Percentiles rank a stretch among this genome's conserved stretches.
phyloP scores from a whole-genome alignment of 2,888 invertebrate genomes.

The Andrena dorsata region DNA sequence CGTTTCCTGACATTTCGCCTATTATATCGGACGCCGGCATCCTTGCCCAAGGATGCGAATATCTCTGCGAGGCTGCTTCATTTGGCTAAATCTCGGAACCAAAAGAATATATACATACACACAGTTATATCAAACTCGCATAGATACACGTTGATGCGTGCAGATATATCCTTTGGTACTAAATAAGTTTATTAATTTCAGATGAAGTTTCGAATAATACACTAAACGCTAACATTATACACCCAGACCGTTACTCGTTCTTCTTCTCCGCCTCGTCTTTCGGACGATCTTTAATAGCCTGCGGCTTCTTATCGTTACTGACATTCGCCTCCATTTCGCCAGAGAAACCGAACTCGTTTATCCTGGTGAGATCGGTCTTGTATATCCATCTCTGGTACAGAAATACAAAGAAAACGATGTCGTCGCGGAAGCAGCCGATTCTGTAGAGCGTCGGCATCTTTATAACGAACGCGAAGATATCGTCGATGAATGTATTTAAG shows the following conservation, averaged over 20 bases:
- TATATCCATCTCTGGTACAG: slow-evolving; percentile 99
- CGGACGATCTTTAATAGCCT: slow-evolving; percentile 53
- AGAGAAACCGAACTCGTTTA: slow-evolving; percentile 99
- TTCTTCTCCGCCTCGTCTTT: slow-evolving; percentile 74
- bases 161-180: slow-evolving; percentile 71
- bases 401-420: slow-evolving; percentile 99
- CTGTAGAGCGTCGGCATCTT: slow-evolving; percentile 99
- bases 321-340: slow-evolving; percentile 93
- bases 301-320: slow-evolving; percentile 66
- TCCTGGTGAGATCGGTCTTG: slow-evolving; percentile 96
- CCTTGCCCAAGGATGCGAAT: slow-evolving; percentile 3
- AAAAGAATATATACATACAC: slow-evolving; percentile 62
- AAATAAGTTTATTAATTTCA: slow-evolving; percentile 66
- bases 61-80: slow-evolving; percentile 40
- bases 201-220: slow-evolving; percentile 62
- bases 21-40: slow-evolving; percentile 15
- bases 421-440: slow-evolving; percentile 98
- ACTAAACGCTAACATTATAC: slow-evolving; percentile 60
- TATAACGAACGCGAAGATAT: slow-evolving; percentile 99
- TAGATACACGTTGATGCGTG: slow-evolving; percentile 56
- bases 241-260: slow-evolving; percentile 73
- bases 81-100: slow-evolving; percentile 56
- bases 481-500: slow-evolving; percentile 99
- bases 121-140: slow-evolving; percentile 48
- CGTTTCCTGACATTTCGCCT: slow-evolving; percentile 32